Evolutionary conservation across 2,113 vertebrate species (phyloP).

Genomic region (Pardalotus punctatus): DNA sequence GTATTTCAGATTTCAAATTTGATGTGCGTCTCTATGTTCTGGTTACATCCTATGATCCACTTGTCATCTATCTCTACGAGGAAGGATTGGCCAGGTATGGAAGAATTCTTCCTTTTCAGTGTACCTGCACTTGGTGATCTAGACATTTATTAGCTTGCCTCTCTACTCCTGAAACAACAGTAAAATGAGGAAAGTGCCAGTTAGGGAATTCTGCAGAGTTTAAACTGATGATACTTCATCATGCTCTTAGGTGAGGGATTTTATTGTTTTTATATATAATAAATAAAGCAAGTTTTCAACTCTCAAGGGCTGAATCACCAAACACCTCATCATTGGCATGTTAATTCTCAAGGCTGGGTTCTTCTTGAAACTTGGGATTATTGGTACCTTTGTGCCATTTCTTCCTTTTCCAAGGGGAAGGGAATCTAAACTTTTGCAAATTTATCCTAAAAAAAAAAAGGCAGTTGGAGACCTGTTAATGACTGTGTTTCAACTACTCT

Average conservation of each 20-base stretch:
- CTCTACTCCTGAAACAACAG: not conserved
- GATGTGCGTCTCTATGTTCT: constrained; percentile 95
- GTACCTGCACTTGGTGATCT: not conserved
- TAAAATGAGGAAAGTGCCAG: not conserved
- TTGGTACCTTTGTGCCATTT: not conserved
- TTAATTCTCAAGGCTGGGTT: not conserved
- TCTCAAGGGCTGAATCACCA: not conserved
- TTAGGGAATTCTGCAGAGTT: not conserved
- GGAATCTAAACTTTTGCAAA: not conserved
- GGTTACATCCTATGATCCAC: constrained; percentile 94
- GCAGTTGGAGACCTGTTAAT: not conserved
- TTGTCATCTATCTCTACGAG: constrained; percentile 94
- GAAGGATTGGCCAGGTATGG: constrained; percentile 93
- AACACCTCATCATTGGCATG: not conserved
- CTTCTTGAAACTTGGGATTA: not conserved
- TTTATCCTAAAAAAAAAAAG: not conserved
- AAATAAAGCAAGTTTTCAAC: not conserved
- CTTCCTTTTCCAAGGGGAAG: not conserved
- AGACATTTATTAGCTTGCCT: not conserved
- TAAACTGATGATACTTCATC: not conserved
- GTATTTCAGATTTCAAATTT: constrained; percentile 90
- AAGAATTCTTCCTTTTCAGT: not conserved
- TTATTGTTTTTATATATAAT: not conserved
- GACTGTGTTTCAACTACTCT: not conserved
- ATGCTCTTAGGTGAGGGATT: not conserved